Percentiles rank a stretch among this genome's conserved stretches.
These are phyloP conservation scores for Philhelius pedissequus DNA, from an alignment of 2,888 invertebrate species.

Conservation along the genomic window DNA sequence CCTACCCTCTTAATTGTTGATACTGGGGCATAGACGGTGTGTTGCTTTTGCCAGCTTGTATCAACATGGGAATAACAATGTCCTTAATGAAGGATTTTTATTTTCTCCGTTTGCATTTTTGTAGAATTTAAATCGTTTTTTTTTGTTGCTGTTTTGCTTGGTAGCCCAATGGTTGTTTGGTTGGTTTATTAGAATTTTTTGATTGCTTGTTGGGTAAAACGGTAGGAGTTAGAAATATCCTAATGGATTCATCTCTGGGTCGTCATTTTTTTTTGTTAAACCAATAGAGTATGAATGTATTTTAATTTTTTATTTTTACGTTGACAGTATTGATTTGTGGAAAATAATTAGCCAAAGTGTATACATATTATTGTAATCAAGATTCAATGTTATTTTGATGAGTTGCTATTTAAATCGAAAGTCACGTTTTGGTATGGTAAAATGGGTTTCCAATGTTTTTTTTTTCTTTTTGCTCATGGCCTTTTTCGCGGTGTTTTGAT, in stretches of 20 bases:
- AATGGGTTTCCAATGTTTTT: not conserved
- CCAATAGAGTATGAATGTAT: not conserved
- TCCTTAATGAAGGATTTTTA: constrained; percentile 64
- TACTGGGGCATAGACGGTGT: constrained; percentile 44
- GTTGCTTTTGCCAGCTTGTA: constrained; percentile 61
- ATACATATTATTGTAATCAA: constrained; percentile 6
- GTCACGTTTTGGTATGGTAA: constrained; percentile 45
- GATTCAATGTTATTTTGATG: constrained; percentile 21
- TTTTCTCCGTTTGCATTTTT: constrained; percentile 20
- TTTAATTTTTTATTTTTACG: constrained; percentile 18
- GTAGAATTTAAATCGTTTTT: constrained; percentile 18
- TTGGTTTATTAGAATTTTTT: constrained; percentile 66
- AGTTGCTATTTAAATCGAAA: constrained; percentile 50
- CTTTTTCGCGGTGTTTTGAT: not conserved
- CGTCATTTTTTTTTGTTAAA: not conserved
- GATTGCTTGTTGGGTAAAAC: constrained; percentile 51
- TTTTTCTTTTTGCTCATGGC: not conserved
- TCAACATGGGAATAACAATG: constrained; percentile 66
- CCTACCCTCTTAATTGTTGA: constrained; percentile 50
- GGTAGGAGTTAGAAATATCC: not conserved
- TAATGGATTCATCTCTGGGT: constrained; percentile 44
- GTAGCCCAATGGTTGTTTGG: constrained; percentile 28
- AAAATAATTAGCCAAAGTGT: constrained; percentile 51
- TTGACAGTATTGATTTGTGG: constrained; percentile 39
- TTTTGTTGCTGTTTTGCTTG: not conserved